Evolutionary conservation across 1,140 invertebrate species (phyloP).

Genomic region (Epicauta chinensis): DNA sequence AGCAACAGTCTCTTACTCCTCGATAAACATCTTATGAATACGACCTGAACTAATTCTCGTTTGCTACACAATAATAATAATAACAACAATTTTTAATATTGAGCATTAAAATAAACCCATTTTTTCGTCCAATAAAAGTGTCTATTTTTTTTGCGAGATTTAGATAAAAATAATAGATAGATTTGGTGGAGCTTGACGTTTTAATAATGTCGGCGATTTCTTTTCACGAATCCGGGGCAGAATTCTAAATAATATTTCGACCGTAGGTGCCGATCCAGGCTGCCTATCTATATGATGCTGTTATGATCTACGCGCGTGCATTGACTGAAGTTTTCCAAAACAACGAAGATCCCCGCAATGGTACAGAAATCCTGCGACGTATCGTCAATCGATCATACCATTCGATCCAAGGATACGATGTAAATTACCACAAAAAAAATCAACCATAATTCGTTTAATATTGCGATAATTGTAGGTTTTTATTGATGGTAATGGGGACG

Average conservation of each 20-base stretch:
- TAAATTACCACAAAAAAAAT: conserved; percentile 37
- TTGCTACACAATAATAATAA: too few species aligned
- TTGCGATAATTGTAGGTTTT: conserved; percentile 52
- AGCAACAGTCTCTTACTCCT: too few species aligned
- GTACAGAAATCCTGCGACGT: conserved; percentile 60
- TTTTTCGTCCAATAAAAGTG: too few species aligned
- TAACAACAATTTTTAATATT: too few species aligned
- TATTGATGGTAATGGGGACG: conserved; percentile 83
- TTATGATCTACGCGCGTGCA: conserved; percentile 77
- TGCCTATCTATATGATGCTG: conserved; percentile 81
- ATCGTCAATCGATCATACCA: conserved; percentile 69
- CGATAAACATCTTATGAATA: too few species aligned
- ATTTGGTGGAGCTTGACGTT: too few species aligned
- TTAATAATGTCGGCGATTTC: too few species aligned
- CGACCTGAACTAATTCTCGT: too few species aligned
- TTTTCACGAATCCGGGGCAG: too few species aligned
- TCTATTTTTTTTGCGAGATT: too few species aligned
- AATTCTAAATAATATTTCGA: too few species aligned
- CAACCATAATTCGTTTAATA: neutral
- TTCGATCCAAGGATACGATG: conserved; percentile 69
- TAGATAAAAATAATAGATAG: conserved; percentile 1
- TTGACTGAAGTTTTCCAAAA: conserved; percentile 62
- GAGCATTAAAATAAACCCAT: too few species aligned
- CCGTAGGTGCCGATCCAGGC: conserved; percentile 84
- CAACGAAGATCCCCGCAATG: conserved; percentile 63